These are phyloP conservation scores for Tetrax tetrax DNA, from an alignment of 2,113 vertebrate species.

Conservation along the genomic window DNA sequence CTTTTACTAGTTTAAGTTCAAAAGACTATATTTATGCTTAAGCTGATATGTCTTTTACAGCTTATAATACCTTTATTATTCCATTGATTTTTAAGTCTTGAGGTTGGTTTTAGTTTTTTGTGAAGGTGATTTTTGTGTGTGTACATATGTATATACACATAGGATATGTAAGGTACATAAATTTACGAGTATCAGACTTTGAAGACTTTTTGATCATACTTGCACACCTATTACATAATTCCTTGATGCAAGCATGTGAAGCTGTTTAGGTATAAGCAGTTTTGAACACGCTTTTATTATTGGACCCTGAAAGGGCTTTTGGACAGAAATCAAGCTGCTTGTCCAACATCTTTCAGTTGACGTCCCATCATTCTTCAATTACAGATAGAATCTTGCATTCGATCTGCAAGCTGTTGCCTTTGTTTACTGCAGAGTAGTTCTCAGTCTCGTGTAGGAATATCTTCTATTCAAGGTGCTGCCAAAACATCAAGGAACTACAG, in stretches of 20 bases:
- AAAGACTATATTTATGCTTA: background rate
- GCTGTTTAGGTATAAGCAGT: background rate
- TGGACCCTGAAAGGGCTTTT: background rate
- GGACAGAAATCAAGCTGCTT: background rate
- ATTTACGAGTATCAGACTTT: background rate
- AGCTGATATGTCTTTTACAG: background rate
- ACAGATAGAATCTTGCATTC: background rate
- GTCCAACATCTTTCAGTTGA: background rate
- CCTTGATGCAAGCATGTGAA: background rate
- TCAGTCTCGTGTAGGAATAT: background rate
- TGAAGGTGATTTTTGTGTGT: background rate
- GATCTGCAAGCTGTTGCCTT: background rate
- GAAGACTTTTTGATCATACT: background rate
- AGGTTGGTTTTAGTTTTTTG: background rate
- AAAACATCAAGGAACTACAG: background rate
- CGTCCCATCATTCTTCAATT: background rate
- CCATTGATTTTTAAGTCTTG: background rate
- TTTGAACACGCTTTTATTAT: background rate
- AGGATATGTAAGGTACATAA: background rate
- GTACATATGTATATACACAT: background rate
- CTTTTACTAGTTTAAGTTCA: background rate
- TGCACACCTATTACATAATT: background rate
- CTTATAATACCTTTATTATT: background rate
- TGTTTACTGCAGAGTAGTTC: background rate
- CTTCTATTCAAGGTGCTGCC: background rate